phyloP scores from a whole-genome alignment of 2,888 invertebrate genomes.

The Eudemis profundana region DNA sequence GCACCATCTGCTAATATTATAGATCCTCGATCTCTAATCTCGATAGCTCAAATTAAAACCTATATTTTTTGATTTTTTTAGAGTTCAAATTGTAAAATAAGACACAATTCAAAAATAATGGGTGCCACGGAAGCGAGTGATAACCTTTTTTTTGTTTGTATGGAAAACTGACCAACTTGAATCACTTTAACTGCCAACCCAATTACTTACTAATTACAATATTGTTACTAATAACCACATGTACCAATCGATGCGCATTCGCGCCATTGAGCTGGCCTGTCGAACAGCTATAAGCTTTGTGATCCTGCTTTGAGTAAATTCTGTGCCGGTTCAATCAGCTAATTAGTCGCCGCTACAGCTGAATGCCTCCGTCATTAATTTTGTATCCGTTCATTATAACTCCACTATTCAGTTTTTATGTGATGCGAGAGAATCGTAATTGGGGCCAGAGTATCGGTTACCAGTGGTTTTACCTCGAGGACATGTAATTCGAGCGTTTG shows the following conservation, averaged over 20 bases:
- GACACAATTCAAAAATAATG: too few species aligned
- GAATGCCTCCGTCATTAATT: constrained; percentile 52
- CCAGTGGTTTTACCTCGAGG: background rate
- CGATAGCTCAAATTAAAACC: too few species aligned
- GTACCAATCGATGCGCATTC: constrained; percentile 1
- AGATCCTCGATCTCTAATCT: too few species aligned
- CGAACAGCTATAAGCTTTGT: constrained; percentile 57
- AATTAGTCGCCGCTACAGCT: constrained; percentile 56
- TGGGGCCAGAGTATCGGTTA: background rate
- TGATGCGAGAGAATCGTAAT: background rate
- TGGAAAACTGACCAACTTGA: too few species aligned
- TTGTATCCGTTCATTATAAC: constrained; percentile 15
- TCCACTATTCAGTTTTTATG: background rate
- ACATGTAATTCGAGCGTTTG: background rate
- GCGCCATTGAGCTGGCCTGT: constrained; percentile 48
- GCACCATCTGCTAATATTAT: too few species aligned
- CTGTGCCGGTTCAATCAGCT: constrained; percentile 53
- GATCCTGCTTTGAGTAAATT: constrained; percentile 52
- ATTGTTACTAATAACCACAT: too few species aligned
- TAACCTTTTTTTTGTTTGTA: too few species aligned
- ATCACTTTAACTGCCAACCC: too few species aligned
- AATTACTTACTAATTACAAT: too few species aligned
- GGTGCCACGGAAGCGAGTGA: too few species aligned
- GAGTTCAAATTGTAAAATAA: too few species aligned
- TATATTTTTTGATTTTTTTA: too few species aligned